These are phyloP conservation scores for Pseudorectes ferrugineus DNA, from an alignment of 2,113 vertebrate genomes.

Conservation along the genomic window DNA sequence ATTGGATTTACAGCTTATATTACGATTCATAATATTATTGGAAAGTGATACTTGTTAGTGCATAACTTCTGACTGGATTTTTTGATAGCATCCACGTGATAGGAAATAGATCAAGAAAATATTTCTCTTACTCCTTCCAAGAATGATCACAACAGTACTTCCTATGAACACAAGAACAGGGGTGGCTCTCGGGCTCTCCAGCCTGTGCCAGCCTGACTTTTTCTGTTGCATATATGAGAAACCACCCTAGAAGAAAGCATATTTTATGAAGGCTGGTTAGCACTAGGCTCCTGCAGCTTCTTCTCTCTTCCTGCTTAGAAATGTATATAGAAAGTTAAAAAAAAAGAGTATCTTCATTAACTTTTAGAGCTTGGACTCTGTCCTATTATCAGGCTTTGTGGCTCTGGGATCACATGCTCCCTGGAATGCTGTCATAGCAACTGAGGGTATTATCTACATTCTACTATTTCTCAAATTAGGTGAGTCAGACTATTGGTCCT, in stretches of 20 bases:
- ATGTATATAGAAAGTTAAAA: neutral
- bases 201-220: neutral
- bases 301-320: neutral
- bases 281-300: neutral
- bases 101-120: neutral
- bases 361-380: neutral
- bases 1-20: neutral
- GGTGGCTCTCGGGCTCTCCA: neutral
- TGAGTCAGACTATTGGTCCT: neutral
- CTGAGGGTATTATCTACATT: neutral
- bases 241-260: neutral
- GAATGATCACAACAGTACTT: neutral
- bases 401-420: neutral
- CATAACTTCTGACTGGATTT: neutral
- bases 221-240: neutral
- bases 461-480: neutral
- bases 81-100: neutral
- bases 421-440: conserved; percentile 27
- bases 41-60: neutral
- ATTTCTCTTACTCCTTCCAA: neutral
- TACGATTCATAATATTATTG: neutral
- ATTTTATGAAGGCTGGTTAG: neutral
- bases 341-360: neutral
- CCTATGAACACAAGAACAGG: neutral
- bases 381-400: neutral